Percentiles rank a stretch among this genome's conserved stretches.
Evolutionary conservation across 2,888 invertebrate species (phyloP).

Genomic region (Polymixis flavicincta): DNA sequence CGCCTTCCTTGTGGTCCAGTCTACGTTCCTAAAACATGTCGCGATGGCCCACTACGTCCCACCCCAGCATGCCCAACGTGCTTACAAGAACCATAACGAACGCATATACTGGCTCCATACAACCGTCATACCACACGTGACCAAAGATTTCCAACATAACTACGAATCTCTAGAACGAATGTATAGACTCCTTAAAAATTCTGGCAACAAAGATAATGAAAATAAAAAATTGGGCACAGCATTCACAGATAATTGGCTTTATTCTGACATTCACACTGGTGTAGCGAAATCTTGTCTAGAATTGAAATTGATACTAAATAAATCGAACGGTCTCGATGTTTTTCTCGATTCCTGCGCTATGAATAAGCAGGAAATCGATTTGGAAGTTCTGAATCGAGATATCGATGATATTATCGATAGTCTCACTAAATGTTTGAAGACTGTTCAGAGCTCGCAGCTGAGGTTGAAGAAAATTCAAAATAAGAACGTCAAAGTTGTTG

Average conservation of each 20-base stretch:
- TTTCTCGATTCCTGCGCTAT: conserved; percentile 86
- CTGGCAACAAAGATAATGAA: conserved; percentile 74
- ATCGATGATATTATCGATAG: conserved; percentile 83
- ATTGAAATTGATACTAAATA: conserved; percentile 81
- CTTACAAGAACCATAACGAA: conserved; percentile 86
- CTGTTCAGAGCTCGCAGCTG: conserved; percentile 82
- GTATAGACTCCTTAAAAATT: conserved; percentile 85
- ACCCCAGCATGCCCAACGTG: conserved; percentile 66
- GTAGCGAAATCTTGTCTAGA: conserved; percentile 82
- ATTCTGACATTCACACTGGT: conserved; percentile 85
- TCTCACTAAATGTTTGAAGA: conserved; percentile 80
- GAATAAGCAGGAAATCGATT: conserved; percentile 81
- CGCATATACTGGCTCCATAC: conserved; percentile 85
- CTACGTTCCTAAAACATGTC: conserved; percentile 83
- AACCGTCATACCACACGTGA: conserved; percentile 75
- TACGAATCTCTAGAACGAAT: conserved; percentile 81
- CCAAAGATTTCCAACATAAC: conserved; percentile 78
- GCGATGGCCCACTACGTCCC: conserved; percentile 83
- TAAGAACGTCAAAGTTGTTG: conserved; percentile 69
- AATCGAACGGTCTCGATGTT: conserved; percentile 83
- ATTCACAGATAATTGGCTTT: conserved; percentile 81
- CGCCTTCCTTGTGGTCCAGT: conserved; percentile 86
- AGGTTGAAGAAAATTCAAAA: conserved; percentile 83
- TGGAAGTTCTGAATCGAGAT: conserved; percentile 81
- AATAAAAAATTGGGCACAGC: conserved; percentile 78